Base-by-base conservation (phyloP, 2,797 vertebrate species). In the Microctenopoma steveboyesi region DNA sequence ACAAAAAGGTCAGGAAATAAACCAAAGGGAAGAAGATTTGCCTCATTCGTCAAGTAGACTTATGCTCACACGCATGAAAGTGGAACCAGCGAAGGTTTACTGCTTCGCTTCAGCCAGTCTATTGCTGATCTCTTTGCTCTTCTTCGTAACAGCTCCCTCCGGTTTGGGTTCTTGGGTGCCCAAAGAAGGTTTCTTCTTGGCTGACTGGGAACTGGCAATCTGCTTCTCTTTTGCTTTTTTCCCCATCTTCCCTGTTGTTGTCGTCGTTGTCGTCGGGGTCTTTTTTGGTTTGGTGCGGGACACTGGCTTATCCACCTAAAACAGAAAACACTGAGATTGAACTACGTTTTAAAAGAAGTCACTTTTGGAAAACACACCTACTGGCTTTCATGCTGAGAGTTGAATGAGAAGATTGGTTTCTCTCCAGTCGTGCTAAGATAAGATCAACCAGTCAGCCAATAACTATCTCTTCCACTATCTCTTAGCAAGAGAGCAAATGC, bases 21-120 rank as follows among this genome's bases (percentile, higher is more conserved):
- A 84, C 67, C 58, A 74, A 93, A 91, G 88, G 90, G 90, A 93
- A 92, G 92, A 9, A 92, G 83, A 93, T 93, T 92, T 79, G 91
- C 91, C 92, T 91, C 91, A 94, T 92, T 92, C 78, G 89, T 94
- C 93, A 91, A 90, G 92, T 88, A 92, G 91, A 92, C 90, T 95
- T 62, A 92, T 90, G 76, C 82, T 81, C 68, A 70, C 72, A 69
- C 72, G 63, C 50, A 30, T 54, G 15, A 33, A 62, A 35, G 84
- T 87, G 86, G 85, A 82, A 81, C 75, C 51, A 42, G 33, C 5
- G 30, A 25, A 74, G 59, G 86, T 93, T 95, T 95, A 98, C 89
- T 99, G 96, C 92, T 99, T 98, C 3, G 96, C 96, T 86, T 99
- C 98, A 69, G 97, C 97, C 93, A 99, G 95, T 96, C 98, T 99